Evolutionary conservation across 2,797 vertebrate species (phyloP), one percentile per base, ranked within the genome.

Genomic region (Lepus oiostolus): DNA sequence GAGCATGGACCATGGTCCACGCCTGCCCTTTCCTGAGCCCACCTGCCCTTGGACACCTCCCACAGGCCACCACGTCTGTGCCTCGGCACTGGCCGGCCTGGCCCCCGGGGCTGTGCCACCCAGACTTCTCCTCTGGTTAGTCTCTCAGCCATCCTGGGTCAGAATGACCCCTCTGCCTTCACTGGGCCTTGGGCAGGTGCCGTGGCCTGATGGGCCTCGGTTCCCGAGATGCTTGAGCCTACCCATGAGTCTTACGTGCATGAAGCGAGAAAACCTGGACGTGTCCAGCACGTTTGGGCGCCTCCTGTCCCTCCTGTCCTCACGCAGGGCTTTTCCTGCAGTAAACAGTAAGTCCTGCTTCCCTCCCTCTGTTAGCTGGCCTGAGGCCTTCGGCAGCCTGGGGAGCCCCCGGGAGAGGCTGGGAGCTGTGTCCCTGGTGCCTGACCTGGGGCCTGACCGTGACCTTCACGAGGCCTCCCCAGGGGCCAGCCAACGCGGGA

Each of bases 401-500:
- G 38, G 52, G 35, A 76, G 54, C 80, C 22, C 65, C 28, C 30
- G 8, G 42, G 38, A 71, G 24, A 30, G 19, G 42, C 65, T 42
- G 54, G 42, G 42, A 47, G 19, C 54, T 30, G 54, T 70, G 74
- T 52, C 35, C 5, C 8, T 5, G 10, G 28, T 14, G 38, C 42
- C 54, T 52, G 70, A n/a, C 7, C 16, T 12, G 68, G 16, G n/a
- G 54, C 52, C 60, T 11, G 9, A 35, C 16, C 68, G 32, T 47
- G 62, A 47, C 21, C 21, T 4, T 38, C 16, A 19, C 5, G 6
- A 65, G 84, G 58, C 32, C 21, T 72, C 8, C 4, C 12, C 35
- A 0, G 3, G 24, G 21, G 9, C 42, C 4, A 0, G 4, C 32
- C 30, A 35, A 42, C 0, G 0, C 26, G 47, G 62, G 52, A 60